These are phyloP conservation scores for Nephrotoma guestfalica DNA, from an alignment of 2,888 invertebrate genomes.

Conservation along the genomic window DNA sequence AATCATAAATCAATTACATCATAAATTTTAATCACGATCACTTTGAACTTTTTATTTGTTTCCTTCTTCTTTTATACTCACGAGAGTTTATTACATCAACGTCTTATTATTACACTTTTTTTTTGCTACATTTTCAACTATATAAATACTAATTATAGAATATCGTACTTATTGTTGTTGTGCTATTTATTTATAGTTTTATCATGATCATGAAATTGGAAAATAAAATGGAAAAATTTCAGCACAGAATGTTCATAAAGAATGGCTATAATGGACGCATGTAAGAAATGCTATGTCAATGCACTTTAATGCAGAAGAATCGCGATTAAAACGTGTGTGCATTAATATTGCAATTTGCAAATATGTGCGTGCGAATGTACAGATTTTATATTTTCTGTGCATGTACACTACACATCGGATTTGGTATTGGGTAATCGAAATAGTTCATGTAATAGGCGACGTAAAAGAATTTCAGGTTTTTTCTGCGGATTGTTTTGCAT, in stretches of 20 bases:
- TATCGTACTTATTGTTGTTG: background rate
- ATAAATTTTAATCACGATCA: background rate
- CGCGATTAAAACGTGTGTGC: background rate
- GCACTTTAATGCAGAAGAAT: background rate
- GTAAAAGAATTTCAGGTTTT: background rate
- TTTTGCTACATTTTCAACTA: background rate
- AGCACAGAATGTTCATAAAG: background rate
- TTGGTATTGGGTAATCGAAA: no score
- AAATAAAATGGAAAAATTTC: background rate
- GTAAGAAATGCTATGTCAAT: background rate
- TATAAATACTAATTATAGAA: background rate
- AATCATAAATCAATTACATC: background rate
- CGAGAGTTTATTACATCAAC: background rate
- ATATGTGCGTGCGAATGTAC: background rate
- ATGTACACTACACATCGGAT: background rate
- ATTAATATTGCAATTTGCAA: background rate
- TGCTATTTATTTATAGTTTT: background rate
- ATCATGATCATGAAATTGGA: background rate
- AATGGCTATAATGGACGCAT: background rate
- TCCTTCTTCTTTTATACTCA: background rate
- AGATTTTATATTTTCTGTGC: background rate
- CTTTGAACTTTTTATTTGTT: background rate
- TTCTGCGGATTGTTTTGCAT: background rate
- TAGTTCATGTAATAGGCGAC: no score
- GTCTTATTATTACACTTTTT: background rate